Percentiles rank a stretch among this genome's conserved stretches.
phyloP scores from a whole-genome alignment of 2,113 vertebrate genomes.

The Manacus vitellinus region DNA sequence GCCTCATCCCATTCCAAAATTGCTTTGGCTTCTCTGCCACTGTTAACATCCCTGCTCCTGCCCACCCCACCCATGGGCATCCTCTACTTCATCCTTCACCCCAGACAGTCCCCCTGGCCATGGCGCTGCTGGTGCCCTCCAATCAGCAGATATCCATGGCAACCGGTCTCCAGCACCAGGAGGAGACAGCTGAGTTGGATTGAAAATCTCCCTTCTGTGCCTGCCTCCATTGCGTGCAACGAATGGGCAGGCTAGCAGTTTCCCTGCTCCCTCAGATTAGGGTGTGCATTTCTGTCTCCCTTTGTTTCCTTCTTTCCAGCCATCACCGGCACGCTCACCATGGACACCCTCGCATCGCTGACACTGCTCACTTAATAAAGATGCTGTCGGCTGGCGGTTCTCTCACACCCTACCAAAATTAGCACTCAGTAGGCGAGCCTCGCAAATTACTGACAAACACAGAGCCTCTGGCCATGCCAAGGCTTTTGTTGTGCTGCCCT shows the following conservation, averaged over 20 bases:
- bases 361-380: not conserved
- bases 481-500: not conserved
- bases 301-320: conserved; percentile 36
- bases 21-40: conserved; percentile 17
- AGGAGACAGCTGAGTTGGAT: conserved; percentile 84
- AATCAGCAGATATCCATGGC: conserved; percentile 96
- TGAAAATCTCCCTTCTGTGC: conserved; percentile 90
- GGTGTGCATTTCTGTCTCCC: conserved; percentile 65
- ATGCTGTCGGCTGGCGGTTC: not conserved
- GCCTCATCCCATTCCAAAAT: conserved; percentile 21
- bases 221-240: conserved; percentile 74
- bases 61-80: conserved; percentile 73
- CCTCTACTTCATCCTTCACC: conserved; percentile 76
- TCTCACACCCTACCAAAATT: not conserved
- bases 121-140: conserved; percentile 82
- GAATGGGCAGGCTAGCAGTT: conserved; percentile 72
- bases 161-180: conserved; percentile 89
- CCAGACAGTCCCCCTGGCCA: conserved; percentile 72
- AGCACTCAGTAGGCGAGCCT: not conserved
- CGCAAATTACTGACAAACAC: not conserved
- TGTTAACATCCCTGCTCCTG: conserved; percentile 62
- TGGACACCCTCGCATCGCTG: not conserved
- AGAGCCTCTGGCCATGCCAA: not conserved
- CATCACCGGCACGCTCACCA: fast-evolving
- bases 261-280: conserved; percentile 62